Conservation (phyloP, 1,140 invertebrate genomes). For the Ruditapes philippinarum region DNA sequence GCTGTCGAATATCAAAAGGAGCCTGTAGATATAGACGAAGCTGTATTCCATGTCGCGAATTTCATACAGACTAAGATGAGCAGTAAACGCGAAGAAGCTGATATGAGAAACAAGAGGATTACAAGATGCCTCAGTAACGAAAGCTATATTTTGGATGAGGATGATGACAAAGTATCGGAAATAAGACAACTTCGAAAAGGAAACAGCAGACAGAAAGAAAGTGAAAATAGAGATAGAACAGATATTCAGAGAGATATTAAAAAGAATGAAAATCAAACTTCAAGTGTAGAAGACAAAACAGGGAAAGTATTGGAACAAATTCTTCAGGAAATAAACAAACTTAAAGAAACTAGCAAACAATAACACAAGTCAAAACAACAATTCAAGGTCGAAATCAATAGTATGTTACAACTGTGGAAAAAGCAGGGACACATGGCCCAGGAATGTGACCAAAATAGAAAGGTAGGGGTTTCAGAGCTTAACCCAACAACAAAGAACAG, state of each 20-base stretch:
- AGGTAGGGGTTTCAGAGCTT: not conserved
- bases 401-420: not conserved
- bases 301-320: not conserved
- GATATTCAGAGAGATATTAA: not conserved
- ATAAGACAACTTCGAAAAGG: not conserved
- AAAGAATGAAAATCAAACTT: not conserved
- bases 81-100: not conserved
- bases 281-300: not conserved
- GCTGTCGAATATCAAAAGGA: conserved; percentile 14
- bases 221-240: not conserved
- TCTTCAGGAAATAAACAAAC: not conserved
- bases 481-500: not conserved
- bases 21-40: not conserved
- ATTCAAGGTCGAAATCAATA: not conserved
- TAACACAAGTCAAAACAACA: not conserved
- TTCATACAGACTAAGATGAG: not conserved
- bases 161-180: not conserved
- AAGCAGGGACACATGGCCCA: not conserved
- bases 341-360: not conserved
- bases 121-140: not conserved
- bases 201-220: not conserved
- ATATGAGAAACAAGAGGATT: not conserved
- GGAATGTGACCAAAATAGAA: not conserved
- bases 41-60: not conserved
- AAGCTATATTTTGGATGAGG: not conserved